Conservation (phyloP, 2,888 invertebrate species). For the Xestia sexstrigata region DNA sequence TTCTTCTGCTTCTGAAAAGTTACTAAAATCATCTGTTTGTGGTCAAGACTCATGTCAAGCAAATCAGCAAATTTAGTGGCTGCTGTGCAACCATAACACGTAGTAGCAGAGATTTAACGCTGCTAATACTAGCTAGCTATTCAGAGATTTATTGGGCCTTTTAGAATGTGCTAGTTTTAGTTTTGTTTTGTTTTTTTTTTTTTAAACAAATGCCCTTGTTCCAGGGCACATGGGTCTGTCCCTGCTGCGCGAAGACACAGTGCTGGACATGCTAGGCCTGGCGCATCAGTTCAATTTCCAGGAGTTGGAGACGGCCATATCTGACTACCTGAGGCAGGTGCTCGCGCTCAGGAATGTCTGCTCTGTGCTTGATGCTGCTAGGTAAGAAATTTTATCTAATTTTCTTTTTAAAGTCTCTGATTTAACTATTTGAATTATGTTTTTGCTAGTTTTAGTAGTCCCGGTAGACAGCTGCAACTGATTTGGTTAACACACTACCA, state of each 20-base stretch:
- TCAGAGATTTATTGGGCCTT: not conserved
- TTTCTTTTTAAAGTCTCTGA: not conserved
- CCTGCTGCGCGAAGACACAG: slow-evolving; percentile 92
- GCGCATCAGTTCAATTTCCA: slow-evolving; percentile 99
- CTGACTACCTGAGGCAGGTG: slow-evolving; percentile 97
- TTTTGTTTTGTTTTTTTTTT: too few species aligned
- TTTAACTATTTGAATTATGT: not conserved
- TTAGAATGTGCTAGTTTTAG: not conserved
- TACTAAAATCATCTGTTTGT: not conserved
- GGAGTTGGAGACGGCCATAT: slow-evolving; percentile 97
- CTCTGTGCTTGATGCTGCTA: slow-evolving; percentile 98
- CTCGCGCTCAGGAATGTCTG: slow-evolving; percentile 97
- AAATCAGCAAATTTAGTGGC: not conserved
- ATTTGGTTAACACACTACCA: not conserved
- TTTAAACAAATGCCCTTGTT: not conserved
- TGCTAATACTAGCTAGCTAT: too few species aligned
- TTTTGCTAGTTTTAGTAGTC: not conserved
- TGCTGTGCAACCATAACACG: not conserved
- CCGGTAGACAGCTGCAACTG: not conserved
- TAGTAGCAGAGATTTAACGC: not conserved
- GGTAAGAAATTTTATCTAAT: slow-evolving; percentile 71
- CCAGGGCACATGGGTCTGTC: slow-evolving; percentile 92
- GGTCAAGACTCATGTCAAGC: not conserved
- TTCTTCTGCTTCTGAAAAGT: not conserved
- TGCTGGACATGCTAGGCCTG: slow-evolving; percentile 94